Percentiles rank a stretch among this genome's conserved stretches.
phyloP scores from a whole-genome alignment of 2,797 vertebrate species.

The Pseudomugil gertrudae region DNA sequence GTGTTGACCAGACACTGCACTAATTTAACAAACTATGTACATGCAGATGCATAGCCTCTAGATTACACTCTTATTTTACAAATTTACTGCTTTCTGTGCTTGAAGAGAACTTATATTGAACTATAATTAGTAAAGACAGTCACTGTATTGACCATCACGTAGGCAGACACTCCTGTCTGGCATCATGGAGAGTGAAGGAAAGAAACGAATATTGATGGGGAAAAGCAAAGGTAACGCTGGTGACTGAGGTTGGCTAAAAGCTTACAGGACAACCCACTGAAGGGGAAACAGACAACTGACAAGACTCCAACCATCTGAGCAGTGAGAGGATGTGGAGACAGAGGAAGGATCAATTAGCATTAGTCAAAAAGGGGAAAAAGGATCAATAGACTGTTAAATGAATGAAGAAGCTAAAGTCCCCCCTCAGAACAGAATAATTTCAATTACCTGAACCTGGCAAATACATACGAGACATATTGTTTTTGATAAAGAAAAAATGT shows the following conservation, averaged over 20 bases:
- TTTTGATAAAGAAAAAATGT: too few species aligned
- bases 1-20: background rate
- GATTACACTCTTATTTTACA: conserved; percentile 47
- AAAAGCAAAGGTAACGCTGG: conserved; percentile 65
- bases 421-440: too few species aligned
- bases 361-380: conserved; percentile 44
- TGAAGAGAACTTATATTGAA: conserved; percentile 55
- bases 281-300: conserved; percentile 80
- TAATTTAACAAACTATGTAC: background rate
- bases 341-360: conserved; percentile 65
- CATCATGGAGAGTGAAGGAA: conserved; percentile 64
- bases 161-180: conserved; percentile 52
- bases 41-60: background rate
- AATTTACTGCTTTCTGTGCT: conserved; percentile 40
- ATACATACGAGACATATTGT: too few species aligned
- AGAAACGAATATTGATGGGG: conserved; percentile 75
- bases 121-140: conserved; percentile 68
- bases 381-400: conserved; percentile 62
- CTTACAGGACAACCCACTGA: conserved; percentile 80
- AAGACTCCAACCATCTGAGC: conserved; percentile 65
- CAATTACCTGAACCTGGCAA: too few species aligned
- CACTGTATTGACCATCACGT: conserved; percentile 58
- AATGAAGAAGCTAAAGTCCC: conserved; percentile 56
- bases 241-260: conserved; percentile 71
- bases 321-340: conserved; percentile 35